Percentiles rank a stretch among this genome's conserved stretches.
These are phyloP conservation scores for Synergus laeviventris DNA, from an alignment of 2,888 invertebrate genomes.

Conservation along the genomic window DNA sequence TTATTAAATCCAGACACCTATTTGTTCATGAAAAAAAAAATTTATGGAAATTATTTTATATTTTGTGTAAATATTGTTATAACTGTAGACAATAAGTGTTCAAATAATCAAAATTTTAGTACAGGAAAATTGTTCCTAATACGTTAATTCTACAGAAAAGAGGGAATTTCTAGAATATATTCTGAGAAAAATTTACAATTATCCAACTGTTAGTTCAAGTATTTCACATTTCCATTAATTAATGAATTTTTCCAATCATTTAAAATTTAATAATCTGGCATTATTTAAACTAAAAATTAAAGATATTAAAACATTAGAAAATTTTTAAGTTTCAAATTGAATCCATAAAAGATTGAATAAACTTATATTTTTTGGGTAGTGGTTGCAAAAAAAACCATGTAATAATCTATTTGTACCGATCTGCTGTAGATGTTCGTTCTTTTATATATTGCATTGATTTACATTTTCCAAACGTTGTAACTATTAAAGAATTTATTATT, in stretches of 20 bases:
- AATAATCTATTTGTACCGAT: too few relatives aligned
- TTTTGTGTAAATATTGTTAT: conserved; percentile 27
- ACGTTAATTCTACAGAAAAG: background rate
- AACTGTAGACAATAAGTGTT: conserved; percentile 25
- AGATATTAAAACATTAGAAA: too few relatives aligned
- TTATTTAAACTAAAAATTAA: too few relatives aligned
- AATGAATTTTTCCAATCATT: background rate
- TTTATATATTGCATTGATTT: too few relatives aligned
- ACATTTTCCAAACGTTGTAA: too few relatives aligned
- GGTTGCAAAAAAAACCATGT: too few relatives aligned
- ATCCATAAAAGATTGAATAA: too few relatives aligned
- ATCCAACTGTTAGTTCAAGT: background rate
- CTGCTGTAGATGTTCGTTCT: too few relatives aligned
- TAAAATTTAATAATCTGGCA: too few relatives aligned
- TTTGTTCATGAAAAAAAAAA: background rate
- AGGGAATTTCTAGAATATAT: background rate
- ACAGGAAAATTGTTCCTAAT: conserved; percentile 5
- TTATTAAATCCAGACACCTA: background rate
- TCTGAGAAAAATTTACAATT: background rate
- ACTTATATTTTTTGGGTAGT: too few relatives aligned
- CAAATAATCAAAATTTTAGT: conserved; percentile 23
- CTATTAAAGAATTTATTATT: too few relatives aligned
- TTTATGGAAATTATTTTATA: background rate
- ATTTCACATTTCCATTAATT: background rate
- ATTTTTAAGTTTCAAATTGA: too few relatives aligned